A percentile compares a stretch with the other conserved stretches of the same genome.
phyloP scores from a whole-genome alignment of 2,888 invertebrate genomes.

The Malacosoma neustria region DNA sequence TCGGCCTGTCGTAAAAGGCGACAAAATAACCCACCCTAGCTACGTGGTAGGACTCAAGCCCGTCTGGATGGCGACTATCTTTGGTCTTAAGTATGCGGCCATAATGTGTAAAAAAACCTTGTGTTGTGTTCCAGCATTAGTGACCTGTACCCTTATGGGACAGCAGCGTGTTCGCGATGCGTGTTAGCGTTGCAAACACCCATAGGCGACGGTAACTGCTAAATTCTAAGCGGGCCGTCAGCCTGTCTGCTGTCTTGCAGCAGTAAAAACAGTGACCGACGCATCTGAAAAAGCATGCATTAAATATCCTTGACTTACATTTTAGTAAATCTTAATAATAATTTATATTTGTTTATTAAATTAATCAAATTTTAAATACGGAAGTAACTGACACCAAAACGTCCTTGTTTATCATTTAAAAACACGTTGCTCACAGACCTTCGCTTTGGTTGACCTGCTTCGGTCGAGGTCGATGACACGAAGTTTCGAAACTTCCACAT shows the following conservation, averaged over 20 bases:
- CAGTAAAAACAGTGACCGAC: no score
- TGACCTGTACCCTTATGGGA: background rate
- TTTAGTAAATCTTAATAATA: no score
- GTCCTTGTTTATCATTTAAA: no score
- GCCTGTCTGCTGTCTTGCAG: background rate
- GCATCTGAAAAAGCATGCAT: no score
- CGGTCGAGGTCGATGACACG: constrained; percentile 18
- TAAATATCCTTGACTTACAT: no score
- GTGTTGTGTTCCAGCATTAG: background rate
- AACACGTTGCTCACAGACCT: no score
- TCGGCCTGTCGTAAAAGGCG: background rate
- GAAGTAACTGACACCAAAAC: no score
- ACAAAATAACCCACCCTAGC: background rate
- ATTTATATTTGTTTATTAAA: no score
- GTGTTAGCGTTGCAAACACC: no score
- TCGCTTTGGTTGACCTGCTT: constrained; percentile 22
- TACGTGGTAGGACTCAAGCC: background rate
- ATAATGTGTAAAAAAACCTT: background rate
- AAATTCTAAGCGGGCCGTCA: background rate
- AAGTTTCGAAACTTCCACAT: constrained; percentile 18
- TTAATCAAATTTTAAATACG: no score
- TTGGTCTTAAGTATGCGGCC: background rate
- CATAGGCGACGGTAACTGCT: background rate
- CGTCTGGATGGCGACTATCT: background rate
- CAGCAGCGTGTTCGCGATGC: background rate